Base-by-base conservation (phyloP, 2,797 vertebrate species). In the Brachyrhaphis roseni region DNA sequence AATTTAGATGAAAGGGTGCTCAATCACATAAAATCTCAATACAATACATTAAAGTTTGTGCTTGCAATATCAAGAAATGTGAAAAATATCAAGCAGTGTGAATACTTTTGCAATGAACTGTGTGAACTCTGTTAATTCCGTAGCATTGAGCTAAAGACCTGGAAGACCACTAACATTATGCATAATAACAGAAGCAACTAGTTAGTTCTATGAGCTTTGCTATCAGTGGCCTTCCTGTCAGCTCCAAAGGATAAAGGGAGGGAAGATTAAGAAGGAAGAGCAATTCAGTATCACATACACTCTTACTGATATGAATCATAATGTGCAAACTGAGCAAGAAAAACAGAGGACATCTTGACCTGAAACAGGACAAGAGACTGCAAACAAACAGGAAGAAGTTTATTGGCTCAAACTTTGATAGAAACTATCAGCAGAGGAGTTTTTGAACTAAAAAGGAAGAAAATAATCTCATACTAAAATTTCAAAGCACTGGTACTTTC, bases 391-490 rank as follows among this genome's bases (percentile, higher is more conserved):
- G 91, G 86, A 92, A 93, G 85, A 85, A 91, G 88, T 89, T 89
- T 92, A 93, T 88, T 92, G 82, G 91, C 89, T 74, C 47, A 87
- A 92, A 92, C 88, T 87, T 91, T 90, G 93, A 94, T 95, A 96
- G 91, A 90, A 95, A 89, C 84, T 89, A 90, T 91, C 85, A 95
- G 95, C 91, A 93, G 92, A 95, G 95, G 96, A 96, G 96, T 94
- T 94, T 64, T 82, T 78, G 68, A 47, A 77, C 72, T 95, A 94
- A 94, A 95, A 95, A 88, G 83, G 80, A 45, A 76, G 78, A 78
- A 75, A 80, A 78, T 71, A 91, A 95, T 95, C 95, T 95, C 95
- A 96, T 94, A 95, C 94, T 94, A 94, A 96, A 93, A 94, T 88
- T 86, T 94, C 91, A 92, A 94, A 94, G 94, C 59, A 73, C 31